phyloP scores from a whole-genome alignment of 2,797 vertebrate species.

The Micropoecilia bifurca region DNA sequence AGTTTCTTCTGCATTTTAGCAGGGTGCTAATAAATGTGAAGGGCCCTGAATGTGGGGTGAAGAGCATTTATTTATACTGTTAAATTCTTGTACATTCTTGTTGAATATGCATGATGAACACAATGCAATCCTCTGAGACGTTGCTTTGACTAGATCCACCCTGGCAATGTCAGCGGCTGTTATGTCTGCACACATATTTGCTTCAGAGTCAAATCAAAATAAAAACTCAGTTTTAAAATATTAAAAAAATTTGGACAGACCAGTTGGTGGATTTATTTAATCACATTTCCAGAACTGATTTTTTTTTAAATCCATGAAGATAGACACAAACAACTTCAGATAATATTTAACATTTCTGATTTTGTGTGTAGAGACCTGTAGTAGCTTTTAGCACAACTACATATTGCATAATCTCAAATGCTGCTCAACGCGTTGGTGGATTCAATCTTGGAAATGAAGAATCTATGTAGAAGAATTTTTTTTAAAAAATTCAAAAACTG shows the following conservation, averaged over 20 bases:
- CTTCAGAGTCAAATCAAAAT: constrained; percentile 16
- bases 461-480: constrained; percentile 50
- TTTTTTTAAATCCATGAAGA: background rate
- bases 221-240: background rate
- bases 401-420: constrained; percentile 45
- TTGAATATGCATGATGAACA: constrained; percentile 21
- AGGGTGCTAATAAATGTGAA: background rate
- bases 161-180: constrained; percentile 19
- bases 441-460: constrained; percentile 53
- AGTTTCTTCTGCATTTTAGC: background rate
- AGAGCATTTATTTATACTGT: background rate
- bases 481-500: constrained; percentile 19
- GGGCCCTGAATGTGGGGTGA: background rate
- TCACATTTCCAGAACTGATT: background rate
- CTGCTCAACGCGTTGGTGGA: constrained; percentile 41
- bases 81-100: background rate
- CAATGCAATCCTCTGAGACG: constrained; percentile 21
- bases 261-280: background rate
- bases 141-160: constrained; percentile 35
- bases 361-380: constrained; percentile 16
- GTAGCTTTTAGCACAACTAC: background rate
- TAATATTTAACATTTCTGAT: background rate
- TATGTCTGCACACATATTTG: constrained; percentile 25
- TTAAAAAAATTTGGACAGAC: background rate
- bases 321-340: constrained; percentile 1